Evolutionary conservation across 2,113 vertebrate genomes (phyloP), one percentile per base, ranked within the genome.

Genomic region (Mystacornis crossleyi): DNA sequence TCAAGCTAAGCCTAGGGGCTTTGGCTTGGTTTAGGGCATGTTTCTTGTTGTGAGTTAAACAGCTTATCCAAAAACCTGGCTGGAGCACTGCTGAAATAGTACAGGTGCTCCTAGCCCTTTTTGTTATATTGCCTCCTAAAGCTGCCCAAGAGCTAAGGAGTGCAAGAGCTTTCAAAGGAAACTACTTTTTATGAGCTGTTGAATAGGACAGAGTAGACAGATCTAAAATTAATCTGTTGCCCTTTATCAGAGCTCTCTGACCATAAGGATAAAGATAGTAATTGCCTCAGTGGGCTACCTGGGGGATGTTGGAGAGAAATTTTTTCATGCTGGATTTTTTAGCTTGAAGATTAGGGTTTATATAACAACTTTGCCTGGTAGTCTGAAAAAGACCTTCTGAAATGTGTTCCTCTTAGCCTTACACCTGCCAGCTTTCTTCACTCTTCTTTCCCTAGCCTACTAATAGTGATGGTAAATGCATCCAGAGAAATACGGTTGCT

Each of bases 361-460:
- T 84, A 40, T 66, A 77, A 67, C 10, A 69, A 50, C 33, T 71
- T 69, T 47, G 31, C 65, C 60, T 91, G 23, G 60, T 93, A 88
- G 53, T 81, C 60, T 91, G 72, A 96, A 89, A 96, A 85, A 82
- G 90, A 54, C 34, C 80, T 91, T 86, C 83, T 96, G 65, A 95
- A 95, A 93, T 33, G 58, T 84, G 64, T 80, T 94, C 72, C 71
- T 96, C 84, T 95, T 83, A 93, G 78, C 71, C 84, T 93, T 94
- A 91, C 90, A 96, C 93, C 86, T 91, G 93, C 83, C 83, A 83
- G 66, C 79, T 93, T 97, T 97, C 87, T 67, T 78, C 79, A 93
- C 93, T 92, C 53, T 88, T 91, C 80, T 81, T 86, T 94, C 55
- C 36, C 62, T 73, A 69, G 53, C 55, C 83, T 77, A 21, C 69